Conservation (phyloP, 2,888 invertebrate genomes). For the Drosophila neutralis region DNA sequence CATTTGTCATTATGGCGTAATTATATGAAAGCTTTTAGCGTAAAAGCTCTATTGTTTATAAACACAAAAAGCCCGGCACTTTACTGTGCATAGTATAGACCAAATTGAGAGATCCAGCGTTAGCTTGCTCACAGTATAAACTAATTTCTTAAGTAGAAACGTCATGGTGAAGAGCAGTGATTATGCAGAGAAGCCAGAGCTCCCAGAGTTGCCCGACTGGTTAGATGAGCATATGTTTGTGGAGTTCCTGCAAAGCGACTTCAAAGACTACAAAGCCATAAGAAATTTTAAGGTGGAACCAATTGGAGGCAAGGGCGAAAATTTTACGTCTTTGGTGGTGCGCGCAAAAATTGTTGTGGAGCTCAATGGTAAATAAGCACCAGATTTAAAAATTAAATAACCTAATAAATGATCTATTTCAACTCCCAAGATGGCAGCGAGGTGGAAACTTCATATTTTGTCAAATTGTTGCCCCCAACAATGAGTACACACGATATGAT, state of each 20-base stretch:
- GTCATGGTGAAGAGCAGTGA: slow-evolving; percentile 37
- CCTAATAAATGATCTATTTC: not conserved
- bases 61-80: not conserved
- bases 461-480: slow-evolving; percentile 65
- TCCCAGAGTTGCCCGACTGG: slow-evolving; percentile 40
- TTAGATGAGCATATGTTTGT: slow-evolving; percentile 53
- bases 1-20: slow-evolving; percentile 25
- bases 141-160: not conserved
- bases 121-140: slow-evolving; percentile 12
- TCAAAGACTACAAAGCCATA: slow-evolving; percentile 57
- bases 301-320: slow-evolving; percentile 74
- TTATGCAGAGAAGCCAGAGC: not conserved
- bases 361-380: slow-evolving; percentile 57
- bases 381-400: not conserved
- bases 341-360: slow-evolving; percentile 62
- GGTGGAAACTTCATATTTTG: slow-evolving; percentile 64
- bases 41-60: slow-evolving; percentile 13
- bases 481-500: slow-evolving; percentile 57
- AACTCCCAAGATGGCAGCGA: slow-evolving; percentile 53
- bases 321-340: slow-evolving; percentile 76
- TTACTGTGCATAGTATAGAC: not conserved
- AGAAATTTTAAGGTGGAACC: slow-evolving; percentile 55
- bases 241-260: slow-evolving; percentile 62
- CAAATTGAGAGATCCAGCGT: not conserved
- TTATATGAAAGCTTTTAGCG: slow-evolving; percentile 14